Evolutionary conservation across 37 sponge, comb jelly and placozoan species (phyloP).

Genomic region (Aplysina aerophoba): DNA sequence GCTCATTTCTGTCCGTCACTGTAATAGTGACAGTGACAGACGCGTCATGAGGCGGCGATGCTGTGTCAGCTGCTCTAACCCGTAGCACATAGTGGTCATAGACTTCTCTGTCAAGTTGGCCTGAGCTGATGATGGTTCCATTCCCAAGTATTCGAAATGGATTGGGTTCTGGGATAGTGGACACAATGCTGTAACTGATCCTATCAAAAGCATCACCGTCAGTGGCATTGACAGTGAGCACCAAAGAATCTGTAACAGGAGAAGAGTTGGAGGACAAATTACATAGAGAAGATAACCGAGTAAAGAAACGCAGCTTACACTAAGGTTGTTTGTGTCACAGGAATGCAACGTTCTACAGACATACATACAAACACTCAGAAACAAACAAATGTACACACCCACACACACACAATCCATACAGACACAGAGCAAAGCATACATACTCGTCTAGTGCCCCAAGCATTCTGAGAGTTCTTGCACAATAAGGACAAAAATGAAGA

Average conservation of each 20-base stretch:
- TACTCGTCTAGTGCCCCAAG: too few species aligned
- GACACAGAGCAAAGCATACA: too few species aligned
- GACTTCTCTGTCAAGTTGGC: constrained; percentile 27
- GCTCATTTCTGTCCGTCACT: constrained; percentile 42
- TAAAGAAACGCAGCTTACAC: too few species aligned
- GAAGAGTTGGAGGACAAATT: constrained; percentile 28
- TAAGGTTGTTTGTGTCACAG: constrained; percentile 37
- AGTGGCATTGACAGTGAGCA: constrained; percentile 59
- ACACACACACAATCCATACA: too few species aligned
- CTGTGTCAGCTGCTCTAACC: constrained; percentile 35
- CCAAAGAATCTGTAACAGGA: constrained; percentile 14
- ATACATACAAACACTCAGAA: too few species aligned
- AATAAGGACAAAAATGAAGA: too few species aligned
- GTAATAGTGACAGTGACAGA: constrained; percentile 16
- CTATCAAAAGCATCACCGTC: constrained; percentile 67
- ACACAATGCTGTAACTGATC: constrained; percentile 36
- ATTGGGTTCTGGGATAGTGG: constrained; percentile 8
- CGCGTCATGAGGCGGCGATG: constrained; percentile 8
- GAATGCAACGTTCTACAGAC: constrained; percentile 48
- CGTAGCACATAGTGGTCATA: background rate
- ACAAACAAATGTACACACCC: too few species aligned
- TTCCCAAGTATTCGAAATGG: constrained; percentile 11
- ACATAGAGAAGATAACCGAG: constrained; percentile 48
- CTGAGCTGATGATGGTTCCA: constrained; percentile 3
- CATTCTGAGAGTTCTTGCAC: too few species aligned